Evolutionary conservation across 1,140 invertebrate genomes (phyloP), one percentile per base, ranked within the genome.

Genomic region (Bradysia coprophila): DNA sequence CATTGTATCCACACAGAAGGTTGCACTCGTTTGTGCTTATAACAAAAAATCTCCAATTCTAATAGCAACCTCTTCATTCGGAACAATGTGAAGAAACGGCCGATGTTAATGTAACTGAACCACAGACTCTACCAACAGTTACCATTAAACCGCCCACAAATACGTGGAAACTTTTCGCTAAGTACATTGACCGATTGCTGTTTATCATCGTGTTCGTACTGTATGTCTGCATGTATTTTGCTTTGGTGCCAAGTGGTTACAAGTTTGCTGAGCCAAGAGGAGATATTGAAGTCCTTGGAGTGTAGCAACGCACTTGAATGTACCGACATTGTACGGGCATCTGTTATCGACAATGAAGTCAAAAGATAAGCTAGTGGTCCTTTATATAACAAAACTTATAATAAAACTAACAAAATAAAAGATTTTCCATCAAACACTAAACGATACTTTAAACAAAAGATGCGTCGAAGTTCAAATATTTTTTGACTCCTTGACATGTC

Each of bases 111-210:
- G 4, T 21, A 4, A 18, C 19, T 38, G 39, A 24, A 21, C n/a
- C 39, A 16, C 39, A 40, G 24, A 5, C 39, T 3, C 16, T n/a
- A 11, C 16, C 13, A 4, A 38, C 18, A 6, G 16, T 11, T 22
- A 40, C 2, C 21, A 40, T 8, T 11, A 28, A 40, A 40, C 8
- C 15, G 47, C 52, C 15, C 22, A 43, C 23, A 49, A 46, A 45
- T 39, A 49, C 51, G 20, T 54, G 54, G 54, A n/a, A 38, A 6
- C 36, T 51, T 37, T 44, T 54, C 20, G 49, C 38, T 5, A 50
- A 51, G 41, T 43, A 54, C 34, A 43, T 56, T 11, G 54, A 56
- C 42, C 45, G 49, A 19, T 28, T 53, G n/a, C 46, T 49, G 21
- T 51, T 54, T 42, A 40, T 48, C 10, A 21, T 32, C 34, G 53